Evolutionary conservation across 1,140 invertebrate genomes (phyloP), one percentile per base, ranked within the genome.

Genomic region (Hyles euphorbiae): DNA sequence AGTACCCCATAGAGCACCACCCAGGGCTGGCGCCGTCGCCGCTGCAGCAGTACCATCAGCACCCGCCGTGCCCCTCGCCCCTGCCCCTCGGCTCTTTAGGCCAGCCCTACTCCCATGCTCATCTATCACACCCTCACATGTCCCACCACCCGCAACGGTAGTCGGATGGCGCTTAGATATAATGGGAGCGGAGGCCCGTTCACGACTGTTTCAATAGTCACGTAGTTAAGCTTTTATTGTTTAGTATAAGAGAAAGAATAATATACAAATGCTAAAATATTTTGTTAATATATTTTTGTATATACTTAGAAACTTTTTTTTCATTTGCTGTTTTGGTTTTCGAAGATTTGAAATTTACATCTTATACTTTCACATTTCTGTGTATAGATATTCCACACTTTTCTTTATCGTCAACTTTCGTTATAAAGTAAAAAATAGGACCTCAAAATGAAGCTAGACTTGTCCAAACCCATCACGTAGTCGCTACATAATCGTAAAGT

Each of bases 61-160:
- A 90, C 68, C 83, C 89, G 32, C 89, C 89, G 53, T 91, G 91
- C 76, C 87, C 91, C 58, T 91, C 91, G 61, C 91, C 91, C 61
- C 87, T 91, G 64, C 91, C 91, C 62, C 84, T 92, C 60, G 87
- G 91, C 68, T 90, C 91, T 63, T 83, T 91, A 72, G 90, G 91
- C 52, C 91, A 92, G 75, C 90, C 92, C 45, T 90, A 91, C 73
- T 91, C 91, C 49, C 92, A 91, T 70, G 90, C 91, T 46, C 93
- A 93, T 83, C 89, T 93, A 71, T 91, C 93, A 67, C 92, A 90
- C 59, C 91, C 91, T 59, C 93, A 93, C 84, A 91, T 93, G 83
- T 91, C 93, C 59, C 92, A 90, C 80, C 93, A 94, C 78, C 91
- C 92, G 48, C 94, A 94, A 82, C 93, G 94, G 91, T 94, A 94